A percentile compares a stretch with the other conserved stretches of the same genome.
phyloP scores from a whole-genome alignment of 30 jellyfish, hydroid and myxozoan species.

The Cassiopea xamachana region DNA sequence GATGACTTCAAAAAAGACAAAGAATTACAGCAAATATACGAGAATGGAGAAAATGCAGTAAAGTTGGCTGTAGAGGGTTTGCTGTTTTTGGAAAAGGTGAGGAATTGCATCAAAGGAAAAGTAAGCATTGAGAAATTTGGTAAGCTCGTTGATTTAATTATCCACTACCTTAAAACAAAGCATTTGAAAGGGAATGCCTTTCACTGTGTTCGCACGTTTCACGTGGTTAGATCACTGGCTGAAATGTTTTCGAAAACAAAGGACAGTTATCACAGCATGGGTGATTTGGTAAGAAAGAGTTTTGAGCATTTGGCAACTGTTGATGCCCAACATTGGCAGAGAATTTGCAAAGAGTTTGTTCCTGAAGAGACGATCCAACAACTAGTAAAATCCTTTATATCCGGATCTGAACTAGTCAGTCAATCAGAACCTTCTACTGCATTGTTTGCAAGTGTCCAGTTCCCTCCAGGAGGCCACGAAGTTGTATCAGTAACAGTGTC shows the following conservation, averaged over 20 bases:
- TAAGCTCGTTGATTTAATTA: constrained; percentile 71
- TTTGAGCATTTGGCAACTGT: constrained; percentile 57
- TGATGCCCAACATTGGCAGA: constrained; percentile 65
- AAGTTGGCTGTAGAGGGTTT: constrained; percentile 86
- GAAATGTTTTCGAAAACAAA: constrained; percentile 49
- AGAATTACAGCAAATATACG: constrained; percentile 10
- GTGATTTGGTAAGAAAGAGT: constrained; percentile 28
- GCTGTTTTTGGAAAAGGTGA: constrained; percentile 61
- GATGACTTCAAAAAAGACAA: not conserved
- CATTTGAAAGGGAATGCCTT: constrained; percentile 93
- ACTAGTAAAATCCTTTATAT: constrained; percentile 31
- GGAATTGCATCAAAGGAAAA: constrained; percentile 45
- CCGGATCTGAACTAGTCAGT: constrained; percentile 34
- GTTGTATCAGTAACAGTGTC: constrained; percentile 28
- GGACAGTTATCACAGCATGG: constrained; percentile 26
- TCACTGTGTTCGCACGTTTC: constrained; percentile 93
- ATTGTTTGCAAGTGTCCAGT: constrained; percentile 41
- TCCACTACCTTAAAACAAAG: constrained; percentile 63
- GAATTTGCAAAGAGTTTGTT: constrained; percentile 78
- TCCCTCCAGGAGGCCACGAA: constrained; percentile 51
- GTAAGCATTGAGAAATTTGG: constrained; percentile 61
- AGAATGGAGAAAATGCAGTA: constrained; percentile 44
- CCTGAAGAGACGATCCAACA: constrained; percentile 56
- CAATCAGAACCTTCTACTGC: constrained; percentile 22
- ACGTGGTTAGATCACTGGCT: constrained; percentile 80